Base-by-base conservation (phyloP, 2,888 invertebrate genomes). In the Cybosia mesomella region DNA sequence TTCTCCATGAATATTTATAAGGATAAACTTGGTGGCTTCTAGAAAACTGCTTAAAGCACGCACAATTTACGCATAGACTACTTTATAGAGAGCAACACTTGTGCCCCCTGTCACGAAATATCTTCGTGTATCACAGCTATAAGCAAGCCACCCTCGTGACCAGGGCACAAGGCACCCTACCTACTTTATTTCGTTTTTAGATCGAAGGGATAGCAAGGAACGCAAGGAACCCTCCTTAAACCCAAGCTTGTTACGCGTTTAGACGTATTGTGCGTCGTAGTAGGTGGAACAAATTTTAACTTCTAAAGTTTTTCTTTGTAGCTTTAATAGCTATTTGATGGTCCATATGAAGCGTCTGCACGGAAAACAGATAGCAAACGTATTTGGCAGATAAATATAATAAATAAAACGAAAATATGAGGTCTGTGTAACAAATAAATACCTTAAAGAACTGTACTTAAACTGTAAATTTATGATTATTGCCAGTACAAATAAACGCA, bases 131-230 rank as follows among this genome's bases (percentile, higher is more conserved):
- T 71, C 77, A 68, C 78, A 66, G 75, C 74, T 81, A 77, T 77
- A 80, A 76, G 74, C 70, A 70, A 73, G 43, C 75, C 83, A 86
- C 91, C 90, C 90, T 84, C 85, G 84, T 88, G 89, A 89, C 91
- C 89, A 84, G 84, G 85, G 58, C 91, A 91, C 92, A 83, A 83
- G 85, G 70, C 91, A 92, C 93, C 93, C 93, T 89, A 92, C 88
- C 92, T 91, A 93, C 92, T 89, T 91, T 90, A 92, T 93, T 92
- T 88, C 86, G 87, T 89, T 91, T 91, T 91, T 89, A 87, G 85
- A 87, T 85, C 78, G 87, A 87, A 89, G 90, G 89, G 89, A 89
- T 83, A 82, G 79, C 77, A 82, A 84, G 83, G 80, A 87, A 85
- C 86, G 83, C 75, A 49, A 49, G 49, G 49, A 49, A 49, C 49